These are phyloP conservation scores for Agapetus fuscipes DNA, from an alignment of 2,888 invertebrate genomes.

Conservation along the genomic window DNA sequence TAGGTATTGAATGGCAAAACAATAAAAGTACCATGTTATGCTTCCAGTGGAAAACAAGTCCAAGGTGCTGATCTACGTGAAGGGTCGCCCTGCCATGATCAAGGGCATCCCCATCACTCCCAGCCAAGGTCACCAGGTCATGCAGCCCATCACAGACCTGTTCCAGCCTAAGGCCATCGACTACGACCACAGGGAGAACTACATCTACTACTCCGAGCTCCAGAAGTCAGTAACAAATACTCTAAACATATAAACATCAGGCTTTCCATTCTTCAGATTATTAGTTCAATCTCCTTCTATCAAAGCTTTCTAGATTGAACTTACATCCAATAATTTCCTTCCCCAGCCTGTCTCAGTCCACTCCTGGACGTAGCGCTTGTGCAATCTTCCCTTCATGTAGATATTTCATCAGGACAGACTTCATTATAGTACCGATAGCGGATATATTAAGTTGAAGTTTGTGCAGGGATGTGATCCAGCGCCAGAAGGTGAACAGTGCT, in stretches of 20 bases:
- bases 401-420: no score
- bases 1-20: no score
- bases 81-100: constrained; percentile 60
- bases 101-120: constrained; percentile 47
- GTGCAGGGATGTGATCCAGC: constrained; percentile 49
- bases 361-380: no score
- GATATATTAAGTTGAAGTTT: no score
- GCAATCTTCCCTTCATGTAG: no score
- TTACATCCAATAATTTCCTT: not conserved
- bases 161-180: constrained; percentile 58
- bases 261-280: no score
- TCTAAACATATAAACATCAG: no score
- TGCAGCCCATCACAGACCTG: constrained; percentile 60
- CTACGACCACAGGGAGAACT: constrained; percentile 49
- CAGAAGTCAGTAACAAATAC: constrained; percentile 35
- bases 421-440: no score
- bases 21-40: constrained; percentile 4
- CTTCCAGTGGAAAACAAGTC: constrained; percentile 45
- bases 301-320: no score
- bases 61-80: constrained; percentile 56
- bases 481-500: constrained; percentile 53
- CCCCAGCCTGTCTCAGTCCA: not conserved
- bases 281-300: no score
- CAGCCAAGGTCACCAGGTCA: constrained; percentile 42
- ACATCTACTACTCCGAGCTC: constrained; percentile 56